Evolutionary conservation across 2,113 vertebrate genomes (phyloP).

Genomic region (Asarcornis scutulata): DNA sequence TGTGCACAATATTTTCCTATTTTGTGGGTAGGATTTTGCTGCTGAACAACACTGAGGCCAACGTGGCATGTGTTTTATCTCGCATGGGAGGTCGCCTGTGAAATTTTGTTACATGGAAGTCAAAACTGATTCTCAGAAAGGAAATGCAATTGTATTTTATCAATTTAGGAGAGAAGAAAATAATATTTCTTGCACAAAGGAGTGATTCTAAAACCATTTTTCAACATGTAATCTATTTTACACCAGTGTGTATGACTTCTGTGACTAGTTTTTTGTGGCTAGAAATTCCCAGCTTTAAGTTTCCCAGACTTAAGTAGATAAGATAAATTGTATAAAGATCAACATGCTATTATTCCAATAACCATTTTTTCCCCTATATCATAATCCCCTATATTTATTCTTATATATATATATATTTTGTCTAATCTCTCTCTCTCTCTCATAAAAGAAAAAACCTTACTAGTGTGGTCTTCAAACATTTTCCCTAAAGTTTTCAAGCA

Average conservation of each 20-base stretch:
- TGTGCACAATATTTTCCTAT: neutral
- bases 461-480: neutral
- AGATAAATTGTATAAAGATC: neutral
- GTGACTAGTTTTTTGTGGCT: neutral
- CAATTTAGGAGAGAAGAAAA: neutral
- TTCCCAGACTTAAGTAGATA: neutral
- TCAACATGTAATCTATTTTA: neutral
- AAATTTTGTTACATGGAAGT: neutral
- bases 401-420: neutral
- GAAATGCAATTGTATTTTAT: neutral
- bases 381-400: no score
- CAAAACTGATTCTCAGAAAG: neutral
- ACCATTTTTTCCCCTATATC: neutral
- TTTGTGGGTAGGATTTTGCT: neutral
- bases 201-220: neutral
- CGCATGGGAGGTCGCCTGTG: neutral
- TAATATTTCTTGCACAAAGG: neutral
- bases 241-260: neutral
- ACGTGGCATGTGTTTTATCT: neutral
- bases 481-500: neutral
- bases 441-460: neutral
- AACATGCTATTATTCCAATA: neutral
- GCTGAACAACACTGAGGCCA: neutral
- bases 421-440: neutral
- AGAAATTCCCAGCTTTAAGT: neutral